A percentile compares a stretch with the other conserved stretches of the same genome.
Evolutionary conservation across 2,113 vertebrate species (phyloP).

Genomic region (Zapus hudsonius): DNA sequence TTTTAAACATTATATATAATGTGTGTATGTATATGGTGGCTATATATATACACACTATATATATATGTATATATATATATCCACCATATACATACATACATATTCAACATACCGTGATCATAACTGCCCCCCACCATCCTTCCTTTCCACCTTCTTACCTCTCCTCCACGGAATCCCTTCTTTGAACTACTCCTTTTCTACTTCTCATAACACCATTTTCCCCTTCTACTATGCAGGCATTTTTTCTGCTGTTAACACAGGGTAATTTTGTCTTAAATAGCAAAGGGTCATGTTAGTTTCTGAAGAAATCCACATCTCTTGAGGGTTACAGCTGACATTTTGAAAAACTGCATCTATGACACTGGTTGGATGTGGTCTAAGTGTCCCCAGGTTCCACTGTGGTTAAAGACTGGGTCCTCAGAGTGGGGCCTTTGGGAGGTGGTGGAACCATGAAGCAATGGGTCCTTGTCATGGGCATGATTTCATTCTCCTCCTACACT

Average conservation of each 20-base stretch:
- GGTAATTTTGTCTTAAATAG: not conserved
- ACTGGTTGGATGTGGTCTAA: not conserved
- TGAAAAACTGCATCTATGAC: not conserved
- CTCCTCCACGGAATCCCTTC: too few relatives aligned
- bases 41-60: too few relatives aligned
- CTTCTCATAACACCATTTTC: too few relatives aligned
- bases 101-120: too few relatives aligned
- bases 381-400: not conserved
- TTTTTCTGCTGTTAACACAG: conserved; percentile 18
- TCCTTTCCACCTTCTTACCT: too few relatives aligned
- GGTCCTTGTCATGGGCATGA: not conserved
- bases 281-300: not conserved
- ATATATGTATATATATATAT: too few relatives aligned
- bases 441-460: not conserved
- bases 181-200: too few relatives aligned
- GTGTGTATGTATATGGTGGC: too few relatives aligned
- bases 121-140: too few relatives aligned
- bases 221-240: too few relatives aligned
- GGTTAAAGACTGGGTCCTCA: not conserved
- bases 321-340: not conserved
- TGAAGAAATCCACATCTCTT: not conserved
- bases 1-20: too few relatives aligned
- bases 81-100: too few relatives aligned
- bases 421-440: not conserved
- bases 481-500: not conserved